Conservation (phyloP, 2,113 vertebrate genomes). For the Meriones unguiculatus region DNA sequence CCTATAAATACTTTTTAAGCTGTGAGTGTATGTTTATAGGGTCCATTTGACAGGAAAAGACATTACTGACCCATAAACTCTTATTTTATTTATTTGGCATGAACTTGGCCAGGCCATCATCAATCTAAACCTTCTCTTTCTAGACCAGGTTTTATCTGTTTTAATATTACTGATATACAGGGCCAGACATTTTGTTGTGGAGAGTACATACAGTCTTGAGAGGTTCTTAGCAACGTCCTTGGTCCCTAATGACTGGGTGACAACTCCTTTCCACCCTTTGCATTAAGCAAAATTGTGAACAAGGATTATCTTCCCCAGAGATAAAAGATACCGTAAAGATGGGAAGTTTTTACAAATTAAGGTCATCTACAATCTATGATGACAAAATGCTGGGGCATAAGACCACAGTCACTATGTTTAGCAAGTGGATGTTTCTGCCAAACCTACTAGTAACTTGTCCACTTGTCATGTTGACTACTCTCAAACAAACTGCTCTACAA, state of each 20-base stretch:
- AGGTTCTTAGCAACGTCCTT: background rate
- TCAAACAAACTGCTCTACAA: background rate
- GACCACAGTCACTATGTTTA: background rate
- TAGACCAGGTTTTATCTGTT: background rate
- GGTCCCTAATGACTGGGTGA: background rate
- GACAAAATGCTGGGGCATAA: background rate
- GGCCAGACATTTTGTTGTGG: background rate
- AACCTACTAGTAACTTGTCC: background rate
- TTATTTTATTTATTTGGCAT: background rate
- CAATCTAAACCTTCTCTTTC: background rate
- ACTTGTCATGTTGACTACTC: background rate
- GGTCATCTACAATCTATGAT: background rate
- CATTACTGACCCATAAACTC: background rate
- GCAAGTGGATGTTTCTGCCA: background rate
- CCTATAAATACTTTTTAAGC: background rate
- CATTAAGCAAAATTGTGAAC: background rate
- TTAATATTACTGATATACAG: background rate
- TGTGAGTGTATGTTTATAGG: background rate
- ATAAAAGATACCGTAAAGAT: background rate
- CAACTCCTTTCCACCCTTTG: background rate
- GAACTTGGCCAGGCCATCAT: background rate
- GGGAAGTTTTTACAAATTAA: background rate
- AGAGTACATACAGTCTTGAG: background rate
- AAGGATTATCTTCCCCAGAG: background rate
- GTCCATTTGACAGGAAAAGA: background rate